Conservation (phyloP, 1,140 invertebrate genomes). For the Oryctes rhinoceros region DNA sequence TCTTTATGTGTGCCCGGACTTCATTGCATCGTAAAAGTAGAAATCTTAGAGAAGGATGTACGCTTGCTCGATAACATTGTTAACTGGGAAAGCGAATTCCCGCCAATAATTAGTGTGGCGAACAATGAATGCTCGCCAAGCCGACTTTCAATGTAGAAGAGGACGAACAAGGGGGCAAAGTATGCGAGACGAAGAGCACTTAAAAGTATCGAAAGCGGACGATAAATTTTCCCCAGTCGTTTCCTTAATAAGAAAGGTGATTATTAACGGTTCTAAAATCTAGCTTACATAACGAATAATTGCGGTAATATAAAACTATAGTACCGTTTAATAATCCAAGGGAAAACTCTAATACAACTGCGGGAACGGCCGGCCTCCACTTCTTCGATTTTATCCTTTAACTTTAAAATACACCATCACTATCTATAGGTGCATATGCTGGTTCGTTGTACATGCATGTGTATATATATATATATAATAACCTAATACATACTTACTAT, state of each 20-base stretch:
- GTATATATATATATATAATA: background rate
- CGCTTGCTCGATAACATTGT: background rate
- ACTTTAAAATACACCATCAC: too few species aligned
- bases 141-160: background rate
- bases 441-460: background rate
- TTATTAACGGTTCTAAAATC: constrained; percentile 31
- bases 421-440: background rate
- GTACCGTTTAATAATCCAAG: constrained; percentile 20
- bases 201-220: background rate
- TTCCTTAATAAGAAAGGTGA: constrained; percentile 33
- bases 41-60: background rate
- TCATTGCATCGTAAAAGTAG: background rate
- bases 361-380: too few species aligned
- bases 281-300: constrained; percentile 39
- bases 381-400: too few species aligned
- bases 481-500: constrained; percentile 38
- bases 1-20: too few species aligned
- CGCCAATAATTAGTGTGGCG: constrained; percentile 9
- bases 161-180: background rate
- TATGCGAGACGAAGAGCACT: too few species aligned
- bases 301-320: constrained; percentile 34
- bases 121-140: background rate
- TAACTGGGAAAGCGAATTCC: background rate
- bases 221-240: constrained; percentile 6
- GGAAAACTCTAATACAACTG: background rate